Evolutionary conservation across 1,140 invertebrate species (phyloP), one percentile per base, ranked within the genome.

Genomic region (Littorina saxatilis): DNA sequence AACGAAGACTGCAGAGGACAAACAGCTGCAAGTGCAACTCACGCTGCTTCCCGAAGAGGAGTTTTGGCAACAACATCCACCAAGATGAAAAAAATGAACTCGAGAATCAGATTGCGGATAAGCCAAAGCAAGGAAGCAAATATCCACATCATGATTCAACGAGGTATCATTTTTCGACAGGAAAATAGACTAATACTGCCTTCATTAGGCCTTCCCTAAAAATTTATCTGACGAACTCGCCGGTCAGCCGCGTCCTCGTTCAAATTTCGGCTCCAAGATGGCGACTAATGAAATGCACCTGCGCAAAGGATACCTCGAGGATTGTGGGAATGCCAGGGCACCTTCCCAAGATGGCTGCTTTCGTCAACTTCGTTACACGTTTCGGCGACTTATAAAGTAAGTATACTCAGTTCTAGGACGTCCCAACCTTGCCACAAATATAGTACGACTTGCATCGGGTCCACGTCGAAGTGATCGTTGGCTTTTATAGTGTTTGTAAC

Each of bases 271-370:
- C 83, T 61, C 74, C 84, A 89, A 88, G 85, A 89, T 89, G 88
- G 88, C 88, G 88, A 82, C 83, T 84, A 84, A 83, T 83, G 78
- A 80, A 80, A 68, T 86, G 79, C 85, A 81, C 85, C 77, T 81
- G 82, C 83, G 83, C 81, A 61, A 47, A 81, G 40, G 75, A 50
- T 61, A 50, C 1, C 35, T 27, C n/a, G 37, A n/a, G 78, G 29
- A 80, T 70, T 80, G 78, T 70, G 68, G 63, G 68, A 29, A 79
- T 58, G 0, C 17, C 32, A 52, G 32, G 63, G 76, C 58, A 61
- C 55, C 86, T 86, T 87, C 85, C 88, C 88, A 89, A 89, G 88
- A 89, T 89, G 88, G 88, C 88, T 83, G 80, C 86, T 83, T 88
- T 84, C 84, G 81, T 81, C 77, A 81, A 80, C 63, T 80, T 83